These are phyloP conservation scores for Ophthalmolycus amberensis DNA, from an alignment of 2,113 vertebrate species.

Conservation along the genomic window DNA sequence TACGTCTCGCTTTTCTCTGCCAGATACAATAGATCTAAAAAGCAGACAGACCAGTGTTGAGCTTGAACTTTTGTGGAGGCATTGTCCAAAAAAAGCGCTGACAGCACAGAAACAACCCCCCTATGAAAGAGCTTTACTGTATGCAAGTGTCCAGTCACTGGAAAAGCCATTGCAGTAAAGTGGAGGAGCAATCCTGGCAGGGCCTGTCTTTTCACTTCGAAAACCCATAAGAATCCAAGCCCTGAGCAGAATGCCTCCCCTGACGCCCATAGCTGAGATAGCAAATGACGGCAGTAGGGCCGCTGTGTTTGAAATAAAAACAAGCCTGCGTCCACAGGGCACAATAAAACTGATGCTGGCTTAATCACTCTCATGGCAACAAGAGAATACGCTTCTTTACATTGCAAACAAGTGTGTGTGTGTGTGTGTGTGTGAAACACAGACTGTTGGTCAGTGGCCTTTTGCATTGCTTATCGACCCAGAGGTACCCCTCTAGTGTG, in stretches of 20 bases:
- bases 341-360: constrained; percentile 63
- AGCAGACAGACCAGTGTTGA: constrained; percentile 42
- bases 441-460: too few species aligned
- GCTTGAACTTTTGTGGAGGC: constrained; percentile 48
- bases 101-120: constrained; percentile 40
- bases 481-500: background rate
- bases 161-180: constrained; percentile 76
- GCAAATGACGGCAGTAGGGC: constrained; percentile 61
- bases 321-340: constrained; percentile 55
- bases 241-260: constrained; percentile 74
- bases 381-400: constrained; percentile 27
- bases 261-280: constrained; percentile 73
- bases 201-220: constrained; percentile 79
- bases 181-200: constrained; percentile 59
- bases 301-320: constrained; percentile 71
- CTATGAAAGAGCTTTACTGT: constrained; percentile 46
- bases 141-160: constrained; percentile 69
- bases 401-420: constrained; percentile 37
- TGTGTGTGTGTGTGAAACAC: background rate
- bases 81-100: constrained; percentile 64
- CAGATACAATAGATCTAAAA: constrained; percentile 58
- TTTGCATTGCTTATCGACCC: too few species aligned
- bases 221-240: constrained; percentile 74
- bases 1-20: constrained; percentile 39
- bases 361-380: constrained; percentile 41